phyloP scores from a whole-genome alignment of 2,113 vertebrate genomes.

The Ahaetulla prasina region DNA sequence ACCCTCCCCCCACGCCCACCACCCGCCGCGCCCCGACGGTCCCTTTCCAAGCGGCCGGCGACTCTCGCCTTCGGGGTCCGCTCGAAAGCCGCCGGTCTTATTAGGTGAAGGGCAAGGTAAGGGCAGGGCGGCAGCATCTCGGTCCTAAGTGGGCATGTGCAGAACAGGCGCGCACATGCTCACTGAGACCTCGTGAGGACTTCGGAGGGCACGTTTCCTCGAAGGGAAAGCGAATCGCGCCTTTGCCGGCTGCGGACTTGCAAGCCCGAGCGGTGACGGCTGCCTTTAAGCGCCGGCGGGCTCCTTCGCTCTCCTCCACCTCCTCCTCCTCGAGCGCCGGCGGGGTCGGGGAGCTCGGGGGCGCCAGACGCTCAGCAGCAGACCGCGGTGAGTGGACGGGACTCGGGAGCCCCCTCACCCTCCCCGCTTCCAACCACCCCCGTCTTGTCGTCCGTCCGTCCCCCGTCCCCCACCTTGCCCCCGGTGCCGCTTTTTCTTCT shows the following conservation, averaged over 20 bases:
- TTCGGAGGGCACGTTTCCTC: slow-evolving; percentile 28
- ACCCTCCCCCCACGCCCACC: no score
- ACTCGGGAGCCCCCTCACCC: not conserved
- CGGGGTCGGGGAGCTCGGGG: not conserved
- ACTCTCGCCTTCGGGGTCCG: not conserved
- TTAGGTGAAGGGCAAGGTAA: slow-evolving; percentile 23
- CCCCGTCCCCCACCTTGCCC: not conserved
- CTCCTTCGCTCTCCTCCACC: not conserved
- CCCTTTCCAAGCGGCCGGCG: not conserved
- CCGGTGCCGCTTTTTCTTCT: not conserved
- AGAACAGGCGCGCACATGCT: slow-evolving; percentile 45
- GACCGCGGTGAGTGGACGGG: slow-evolving; percentile 43
- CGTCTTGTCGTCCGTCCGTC: no score
- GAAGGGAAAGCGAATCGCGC: slow-evolving; percentile 21
- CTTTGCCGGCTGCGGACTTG: slow-evolving; percentile 13
- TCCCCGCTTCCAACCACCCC: no score
- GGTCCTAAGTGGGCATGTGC: slow-evolving; percentile 44
- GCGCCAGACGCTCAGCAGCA: slow-evolving; percentile 32
- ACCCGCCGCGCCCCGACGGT: not conserved
- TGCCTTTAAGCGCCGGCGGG: not conserved
- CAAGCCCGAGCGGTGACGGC: not conserved
- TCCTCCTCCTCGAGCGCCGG: not conserved
- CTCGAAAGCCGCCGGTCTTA: not conserved
- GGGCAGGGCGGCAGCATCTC: slow-evolving; percentile 34
- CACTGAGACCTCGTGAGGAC: slow-evolving; percentile 40